phyloP scores from a whole-genome alignment of 2,113 vertebrate species.

The Perca flavescens region DNA sequence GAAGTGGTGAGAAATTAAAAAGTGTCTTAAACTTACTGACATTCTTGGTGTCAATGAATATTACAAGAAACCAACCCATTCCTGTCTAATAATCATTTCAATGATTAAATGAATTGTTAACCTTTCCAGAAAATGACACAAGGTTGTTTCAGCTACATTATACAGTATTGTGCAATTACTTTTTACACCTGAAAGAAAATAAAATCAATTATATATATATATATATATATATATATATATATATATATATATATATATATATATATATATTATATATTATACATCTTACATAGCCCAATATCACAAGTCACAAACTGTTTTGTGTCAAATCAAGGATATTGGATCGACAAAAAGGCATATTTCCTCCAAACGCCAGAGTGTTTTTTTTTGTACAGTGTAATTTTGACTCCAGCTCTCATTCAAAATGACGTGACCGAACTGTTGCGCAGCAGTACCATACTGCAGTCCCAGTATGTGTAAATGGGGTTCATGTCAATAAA shows the following conservation, averaged over 20 bases:
- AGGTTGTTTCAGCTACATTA: neutral
- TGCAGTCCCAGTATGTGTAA: conserved; percentile 50
- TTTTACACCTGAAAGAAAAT: no score
- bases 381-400: neutral
- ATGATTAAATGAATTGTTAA: neutral
- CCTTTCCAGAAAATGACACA: neutral
- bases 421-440: conserved; percentile 23
- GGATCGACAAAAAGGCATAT: neutral
- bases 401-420: conserved; percentile 4
- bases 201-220: no score
- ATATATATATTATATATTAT: no score
- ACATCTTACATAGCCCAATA: no score
- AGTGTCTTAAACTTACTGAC: neutral
- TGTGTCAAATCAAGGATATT: neutral
- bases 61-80: neutral
- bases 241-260: no score
- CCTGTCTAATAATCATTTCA: neutral
- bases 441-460: neutral
- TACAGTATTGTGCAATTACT: no score
- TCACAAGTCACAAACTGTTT: neutral
- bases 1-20: neutral
- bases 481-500: conserved; percentile 56
- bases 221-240: no score
- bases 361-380: neutral
- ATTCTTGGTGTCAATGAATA: neutral